Base-by-base conservation (phyloP, 2,797 vertebrate species). In the Rhinoraja longicauda region DNA sequence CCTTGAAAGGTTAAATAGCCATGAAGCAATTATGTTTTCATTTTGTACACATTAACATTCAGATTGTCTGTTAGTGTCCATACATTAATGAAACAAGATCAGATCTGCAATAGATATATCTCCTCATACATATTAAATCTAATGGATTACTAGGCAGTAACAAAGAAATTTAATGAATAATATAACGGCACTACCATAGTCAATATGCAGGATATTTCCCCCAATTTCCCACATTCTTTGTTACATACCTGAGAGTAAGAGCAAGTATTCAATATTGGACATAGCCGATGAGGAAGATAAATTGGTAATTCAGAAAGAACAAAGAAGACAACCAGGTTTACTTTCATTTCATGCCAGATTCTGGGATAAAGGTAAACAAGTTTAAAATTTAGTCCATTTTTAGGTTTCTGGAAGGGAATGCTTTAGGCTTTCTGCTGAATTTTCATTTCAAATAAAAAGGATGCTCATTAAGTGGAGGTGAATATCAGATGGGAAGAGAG, bases 11-110 rank as follows among this genome's bases (percentile, higher is more conserved):
- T 73, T 91, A 91, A 91, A 67, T 64, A 91, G 88, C 67, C 67
- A 91, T 73, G 88, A 91, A 91, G 88, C 88, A 64, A 91, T 73
- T 91, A 91, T 91, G 67, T 72, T 70, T 91, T 91, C 88, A 91
- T 91, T 72, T 91, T 72, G 67, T 73, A 26, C 88, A 10, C 32
- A 91, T 91, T 91, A 91, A 64, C 88, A 91, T 73, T 45, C 67
- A 91, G 36, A 91, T 91, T 73, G 88, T 91, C 64, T 90, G 88
- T 67, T 72, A 90, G 19, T 90, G 88, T 45, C 88, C 39, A 64
- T 70, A 73, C 64, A 91, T 91, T 45, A 91, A 36, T 73, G 26
- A 36, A 72, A 91, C 88, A 73, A 72, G 88, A 26, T 91, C 36
- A 72, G 67, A 45, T 91, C 36, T 39, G 19, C 88, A 53, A 45